Evolutionary conservation across 2,888 invertebrate species (phyloP), one percentile per base, ranked within the genome.

Genomic region (Trichopria drosophilae): DNA sequence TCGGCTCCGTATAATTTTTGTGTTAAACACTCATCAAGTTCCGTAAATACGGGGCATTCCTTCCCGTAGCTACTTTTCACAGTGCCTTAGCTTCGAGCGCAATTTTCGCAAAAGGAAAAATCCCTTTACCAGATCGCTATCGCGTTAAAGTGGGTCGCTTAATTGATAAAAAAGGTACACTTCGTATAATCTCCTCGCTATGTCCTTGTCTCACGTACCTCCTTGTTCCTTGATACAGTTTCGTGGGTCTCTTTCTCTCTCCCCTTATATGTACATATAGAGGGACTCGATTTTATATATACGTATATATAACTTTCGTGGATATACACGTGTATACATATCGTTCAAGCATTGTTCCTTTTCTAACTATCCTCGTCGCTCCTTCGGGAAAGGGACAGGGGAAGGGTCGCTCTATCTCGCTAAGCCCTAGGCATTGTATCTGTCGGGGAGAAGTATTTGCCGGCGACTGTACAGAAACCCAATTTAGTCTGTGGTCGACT

Each of bases 401-500:
- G 26, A 26, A n/a, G 26, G 26, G n/a, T 7, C 9, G 9, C 10
- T 18, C 23, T 12, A 10, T 10, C 4, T 15, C 19, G 41, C 52
- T 60, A 57, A 59, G 55, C 57, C 53, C 46, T 48, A 40, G 55
- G 51, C 51, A 63, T 59, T 58, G 60, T 62, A 61, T 59, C 59
- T 62, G 63, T 60, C 52, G 55, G 42, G 60, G 45, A 61, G 64
- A 67, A 68, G 67, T 68, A 68, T 70, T 72, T 67, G 68, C 66
- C 62, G 62, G 63, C 61, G 66, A 68, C 68, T 70, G 67, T 67
- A 71, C 69, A 63, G 68, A 73, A 73, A 72, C 69, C 68, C 71
- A 72, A 73, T 73, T 73, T 72, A 70, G 71, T 68, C 67, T 69
- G 72, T 62, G 72, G 72, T 71, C 68, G 67, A 71, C 72, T 72